Conservation (phyloP, 2,797 vertebrate species). For the Bucorvus abyssinicus region DNA sequence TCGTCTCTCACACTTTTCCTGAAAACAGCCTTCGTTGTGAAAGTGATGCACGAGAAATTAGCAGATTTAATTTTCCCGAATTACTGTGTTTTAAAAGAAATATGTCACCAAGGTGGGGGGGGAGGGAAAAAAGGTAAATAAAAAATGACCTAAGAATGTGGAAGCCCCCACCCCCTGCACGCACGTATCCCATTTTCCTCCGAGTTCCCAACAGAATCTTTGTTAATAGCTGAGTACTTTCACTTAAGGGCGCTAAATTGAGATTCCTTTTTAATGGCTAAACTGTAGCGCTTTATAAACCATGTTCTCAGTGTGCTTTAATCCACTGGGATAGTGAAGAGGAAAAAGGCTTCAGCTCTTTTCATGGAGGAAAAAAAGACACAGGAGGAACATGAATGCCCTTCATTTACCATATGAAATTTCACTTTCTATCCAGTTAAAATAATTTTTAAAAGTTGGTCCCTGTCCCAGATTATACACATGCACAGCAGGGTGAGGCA, state of each 20-base stretch:
- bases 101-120: background rate
- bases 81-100: background rate
- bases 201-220: constrained; percentile 22
- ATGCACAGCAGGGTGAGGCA: constrained; percentile 20
- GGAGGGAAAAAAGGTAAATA: background rate
- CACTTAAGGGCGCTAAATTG: constrained; percentile 35
- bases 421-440: constrained; percentile 39
- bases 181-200: constrained; percentile 1
- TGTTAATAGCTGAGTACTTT: constrained; percentile 39
- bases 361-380: constrained; percentile 1
- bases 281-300: constrained; percentile 52
- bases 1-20: background rate
- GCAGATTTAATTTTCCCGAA: background rate
- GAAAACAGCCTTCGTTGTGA: background rate
- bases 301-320: constrained; percentile 33
- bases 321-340: constrained; percentile 13
- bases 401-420: constrained; percentile 16
- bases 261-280: constrained; percentile 55
- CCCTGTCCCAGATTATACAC: constrained; percentile 9
- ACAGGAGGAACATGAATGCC: constrained; percentile 38
- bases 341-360: constrained; percentile 22
- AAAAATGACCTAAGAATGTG: background rate
- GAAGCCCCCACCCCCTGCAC: background rate
- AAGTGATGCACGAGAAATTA: background rate
- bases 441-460: constrained; percentile 49